Evolutionary conservation across 2,113 vertebrate genomes (phyloP), one percentile per base, ranked within the genome.

Genomic region (Platichthys stellatus): DNA sequence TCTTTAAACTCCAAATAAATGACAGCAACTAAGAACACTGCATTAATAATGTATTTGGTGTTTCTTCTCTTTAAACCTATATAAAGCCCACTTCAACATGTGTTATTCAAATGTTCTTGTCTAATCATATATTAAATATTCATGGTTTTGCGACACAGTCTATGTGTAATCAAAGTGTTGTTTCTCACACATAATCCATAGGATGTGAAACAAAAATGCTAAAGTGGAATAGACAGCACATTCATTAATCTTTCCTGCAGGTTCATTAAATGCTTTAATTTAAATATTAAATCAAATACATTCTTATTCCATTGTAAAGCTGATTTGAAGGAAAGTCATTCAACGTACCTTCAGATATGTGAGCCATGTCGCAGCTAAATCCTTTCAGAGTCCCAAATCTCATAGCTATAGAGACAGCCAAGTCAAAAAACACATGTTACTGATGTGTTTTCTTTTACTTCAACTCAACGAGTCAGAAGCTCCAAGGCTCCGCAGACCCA

Each of bases 281-380:
- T 3, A 69, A 10, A 58, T 14, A 43, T 5, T 5, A 1, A 21
- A 54, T 15, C 4, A 24, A 63, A 47, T 47, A 4, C 60, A 31
- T 8, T 69, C 9, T 38, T 40, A 38, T 17, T 31, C 20, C n/a
- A 24, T 23, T 0, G 31, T 63, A 17, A 54, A 70, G 58, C 23
- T 60, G 8, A 64, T 45, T 11, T 8, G 6, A 45, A 43, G 24
- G 0, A 18, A 60, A 82, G 38, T 0, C 15, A 0, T 4, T 43
- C 1, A 9, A 76, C 82, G 86, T 90, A 92, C 90, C 87, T 84
- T 79, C 5, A 66, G 24, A 72, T 70, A 21, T 61, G 7, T 31
- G 35, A 73, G 62, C 61, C 84, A 87, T 87, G 76, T 65, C 40
- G 21, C 61, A 38, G 24, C 20, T 31, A 14, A 74, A 72, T 79